Percentiles rank a stretch among this genome's conserved stretches.
Conservation (phyloP, 23 tunicate species). For the Phallusia fumigata region DNA sequence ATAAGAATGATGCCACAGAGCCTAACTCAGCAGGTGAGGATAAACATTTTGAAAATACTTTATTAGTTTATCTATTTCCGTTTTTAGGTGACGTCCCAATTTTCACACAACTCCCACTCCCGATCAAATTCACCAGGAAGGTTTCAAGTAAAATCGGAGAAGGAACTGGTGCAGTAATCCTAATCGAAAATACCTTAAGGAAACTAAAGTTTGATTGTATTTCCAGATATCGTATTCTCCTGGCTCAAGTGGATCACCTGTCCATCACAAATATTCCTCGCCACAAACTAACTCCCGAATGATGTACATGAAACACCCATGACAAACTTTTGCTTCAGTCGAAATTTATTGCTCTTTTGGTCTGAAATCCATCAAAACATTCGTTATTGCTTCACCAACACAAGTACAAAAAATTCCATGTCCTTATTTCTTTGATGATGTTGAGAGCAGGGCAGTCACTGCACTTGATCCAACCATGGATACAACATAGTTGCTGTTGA, state of each 20-base stretch:
- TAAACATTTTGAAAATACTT: neutral
- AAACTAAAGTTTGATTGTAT: neutral
- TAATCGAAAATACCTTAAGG: no score
- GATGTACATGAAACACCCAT: conserved; percentile 33
- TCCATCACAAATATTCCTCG: conserved; percentile 27
- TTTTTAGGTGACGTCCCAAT: neutral
- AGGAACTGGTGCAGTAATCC: conserved; percentile 23
- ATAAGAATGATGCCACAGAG: conserved; percentile 9
- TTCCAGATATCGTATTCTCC: conserved; percentile 21
- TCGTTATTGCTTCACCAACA: conserved; percentile 1
- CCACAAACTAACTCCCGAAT: conserved; percentile 17
- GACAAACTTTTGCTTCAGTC: neutral
- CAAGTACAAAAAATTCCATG: neutral
- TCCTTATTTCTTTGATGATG: conserved; percentile 72
- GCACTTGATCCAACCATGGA: conserved; percentile 88
- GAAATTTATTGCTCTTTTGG: conserved; percentile 14
- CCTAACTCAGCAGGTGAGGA: neutral
- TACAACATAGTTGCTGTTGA: conserved; percentile 50
- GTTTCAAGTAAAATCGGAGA: neutral
- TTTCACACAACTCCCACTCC: neutral
- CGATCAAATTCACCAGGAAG: conserved; percentile 25
- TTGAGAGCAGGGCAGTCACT: conserved; percentile 79
- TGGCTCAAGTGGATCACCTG: conserved; percentile 18
- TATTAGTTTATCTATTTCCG: neutral
- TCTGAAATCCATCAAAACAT: neutral